Percentiles rank a stretch among this genome's conserved stretches.
Evolutionary conservation across 2,113 vertebrate species (phyloP).

Genomic region (Dascyllus trimaculatus): DNA sequence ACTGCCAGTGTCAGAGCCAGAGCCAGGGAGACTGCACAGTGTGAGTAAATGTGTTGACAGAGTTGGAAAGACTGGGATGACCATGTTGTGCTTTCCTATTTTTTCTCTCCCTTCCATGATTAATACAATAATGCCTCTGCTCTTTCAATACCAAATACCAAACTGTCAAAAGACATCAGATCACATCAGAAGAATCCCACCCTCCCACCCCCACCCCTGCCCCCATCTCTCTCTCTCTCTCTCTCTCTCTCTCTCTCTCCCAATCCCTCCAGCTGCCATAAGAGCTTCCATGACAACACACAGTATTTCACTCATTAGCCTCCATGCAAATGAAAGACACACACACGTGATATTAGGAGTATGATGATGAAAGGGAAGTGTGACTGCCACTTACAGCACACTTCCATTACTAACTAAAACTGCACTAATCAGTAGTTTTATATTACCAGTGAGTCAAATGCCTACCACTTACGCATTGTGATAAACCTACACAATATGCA

Average conservation of each 20-base stretch:
- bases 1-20: not conserved
- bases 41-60: constrained; percentile 42
- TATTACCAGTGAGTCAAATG: too few species aligned
- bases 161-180: constrained; percentile 69
- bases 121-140: constrained; percentile 63
- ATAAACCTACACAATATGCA: too few species aligned
- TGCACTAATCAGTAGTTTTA: too few species aligned
- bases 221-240: not conserved
- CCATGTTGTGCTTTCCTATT: constrained; percentile 48
- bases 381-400: too few species aligned
- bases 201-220: too few species aligned
- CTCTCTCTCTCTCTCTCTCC: not conserved
- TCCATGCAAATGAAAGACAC: not conserved
- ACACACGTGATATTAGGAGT: too few species aligned
- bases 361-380: too few species aligned
- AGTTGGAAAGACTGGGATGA: constrained; percentile 44
- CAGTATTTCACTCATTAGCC: not conserved
- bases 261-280: not conserved
- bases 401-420: too few species aligned
- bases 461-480: too few species aligned
- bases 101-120: constrained; percentile 59
- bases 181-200: constrained; percentile 33
- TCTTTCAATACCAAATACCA: constrained; percentile 74
- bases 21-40: not conserved
- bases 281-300: not conserved